Percentiles rank a stretch among this genome's conserved stretches.
These are phyloP conservation scores for Cariama cristata DNA, from an alignment of 2,113 vertebrate genomes.

Conservation along the genomic window DNA sequence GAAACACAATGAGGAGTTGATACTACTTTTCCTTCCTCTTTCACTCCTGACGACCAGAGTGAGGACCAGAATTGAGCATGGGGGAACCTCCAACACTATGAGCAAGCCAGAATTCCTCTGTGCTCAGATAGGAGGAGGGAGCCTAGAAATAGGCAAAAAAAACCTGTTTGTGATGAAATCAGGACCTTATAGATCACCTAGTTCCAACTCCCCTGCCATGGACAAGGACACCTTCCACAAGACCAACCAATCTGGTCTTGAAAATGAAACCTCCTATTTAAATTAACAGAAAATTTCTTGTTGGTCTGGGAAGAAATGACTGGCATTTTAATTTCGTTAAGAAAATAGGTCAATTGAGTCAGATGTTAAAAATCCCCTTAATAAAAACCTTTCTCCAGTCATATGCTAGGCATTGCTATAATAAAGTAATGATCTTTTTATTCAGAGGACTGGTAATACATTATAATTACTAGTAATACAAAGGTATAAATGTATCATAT, in stretches of 20 bases:
- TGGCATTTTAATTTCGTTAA: constrained; percentile 2
- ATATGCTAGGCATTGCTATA: neutral
- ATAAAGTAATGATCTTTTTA: neutral
- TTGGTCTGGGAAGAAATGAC: neutral
- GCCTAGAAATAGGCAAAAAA: neutral
- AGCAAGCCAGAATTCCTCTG: neutral
- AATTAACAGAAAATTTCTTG: neutral
- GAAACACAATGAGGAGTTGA: neutral
- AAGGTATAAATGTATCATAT: neutral
- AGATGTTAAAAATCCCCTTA: neutral
- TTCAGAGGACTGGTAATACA: neutral
- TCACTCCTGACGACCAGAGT: neutral
- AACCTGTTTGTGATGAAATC: neutral
- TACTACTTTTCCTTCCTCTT: neutral
- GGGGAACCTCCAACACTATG: neutral
- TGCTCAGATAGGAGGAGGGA: neutral
- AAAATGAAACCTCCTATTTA: neutral
- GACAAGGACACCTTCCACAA: too few species aligned
- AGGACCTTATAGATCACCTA: too few species aligned
- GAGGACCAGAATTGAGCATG: neutral
- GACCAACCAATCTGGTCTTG: too few species aligned
- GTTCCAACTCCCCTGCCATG: too few species aligned
- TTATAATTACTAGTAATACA: neutral
- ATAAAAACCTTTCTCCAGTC: neutral
- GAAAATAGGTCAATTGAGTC: neutral